Percentiles rank a stretch among this genome's conserved stretches.
Conservation (phyloP, 1,140 invertebrate genomes). For the Phenacoccus solenopsis region DNA sequence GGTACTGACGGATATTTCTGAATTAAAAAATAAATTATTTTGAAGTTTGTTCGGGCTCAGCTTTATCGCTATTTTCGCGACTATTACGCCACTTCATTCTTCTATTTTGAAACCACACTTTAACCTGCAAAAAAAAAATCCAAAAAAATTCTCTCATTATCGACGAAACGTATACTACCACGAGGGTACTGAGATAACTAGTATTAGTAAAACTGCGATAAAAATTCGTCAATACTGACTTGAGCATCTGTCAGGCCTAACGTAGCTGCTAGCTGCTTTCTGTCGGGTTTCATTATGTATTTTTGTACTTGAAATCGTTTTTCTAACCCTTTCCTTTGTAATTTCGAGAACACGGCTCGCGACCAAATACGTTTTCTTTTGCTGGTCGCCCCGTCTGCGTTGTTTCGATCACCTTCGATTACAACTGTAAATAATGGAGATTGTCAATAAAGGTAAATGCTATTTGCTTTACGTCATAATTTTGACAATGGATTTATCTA, state of each 20-base stretch:
- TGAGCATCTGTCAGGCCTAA: constrained; percentile 89
- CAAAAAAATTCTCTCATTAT: neutral
- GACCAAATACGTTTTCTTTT: constrained; percentile 10
- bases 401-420: neutral
- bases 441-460: no score
- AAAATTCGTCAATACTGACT: constrained; percentile 37
- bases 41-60: neutral
- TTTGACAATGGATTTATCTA: no score
- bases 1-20: no score
- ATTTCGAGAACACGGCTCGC: constrained; percentile 82
- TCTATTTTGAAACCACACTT: constrained; percentile 89
- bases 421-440: neutral
- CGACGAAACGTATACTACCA: neutral
- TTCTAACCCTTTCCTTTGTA: constrained; percentile 86
- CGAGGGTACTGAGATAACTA: neutral
- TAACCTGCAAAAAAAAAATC: constrained; percentile 49
- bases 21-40: no score
- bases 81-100: constrained; percentile 86
- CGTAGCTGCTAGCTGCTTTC: constrained; percentile 90
- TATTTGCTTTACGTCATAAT: no score
- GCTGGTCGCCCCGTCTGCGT: neutral
- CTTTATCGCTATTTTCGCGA: constrained; percentile 39
- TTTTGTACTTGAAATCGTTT: constrained; percentile 93
- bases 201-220: neutral
- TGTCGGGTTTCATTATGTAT: constrained; percentile 94